Evolutionary conservation across 2,113 vertebrate species (phyloP).

Genomic region (Xerus inauris): DNA sequence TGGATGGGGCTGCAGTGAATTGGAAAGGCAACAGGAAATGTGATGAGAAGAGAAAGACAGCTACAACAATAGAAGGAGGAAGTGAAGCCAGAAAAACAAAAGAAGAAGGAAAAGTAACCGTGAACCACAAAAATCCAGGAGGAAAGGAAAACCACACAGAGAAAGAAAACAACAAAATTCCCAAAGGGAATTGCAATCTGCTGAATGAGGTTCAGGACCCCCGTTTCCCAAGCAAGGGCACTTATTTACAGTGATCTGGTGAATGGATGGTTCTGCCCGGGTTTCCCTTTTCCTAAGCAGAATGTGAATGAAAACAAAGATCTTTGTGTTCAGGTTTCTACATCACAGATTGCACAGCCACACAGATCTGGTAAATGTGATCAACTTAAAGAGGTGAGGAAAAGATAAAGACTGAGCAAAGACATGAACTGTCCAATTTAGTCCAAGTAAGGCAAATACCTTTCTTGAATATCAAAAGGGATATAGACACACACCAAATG

Average conservation of each 20-base stretch:
- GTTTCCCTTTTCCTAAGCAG: not conserved
- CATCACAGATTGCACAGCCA: not conserved
- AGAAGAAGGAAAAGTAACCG: conserved; percentile 69
- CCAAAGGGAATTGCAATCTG: not conserved
- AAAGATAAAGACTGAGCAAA: not conserved
- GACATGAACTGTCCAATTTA: not conserved
- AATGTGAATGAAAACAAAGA: conserved; percentile 7
- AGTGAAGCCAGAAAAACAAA: conserved; percentile 73
- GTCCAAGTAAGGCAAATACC: not conserved
- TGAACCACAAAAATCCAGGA: conserved; percentile 20
- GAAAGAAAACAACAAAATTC: not conserved
- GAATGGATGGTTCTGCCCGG: not conserved
- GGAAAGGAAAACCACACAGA: conserved; percentile 32
- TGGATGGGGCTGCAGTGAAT: conserved; percentile 53
- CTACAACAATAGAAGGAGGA: conserved; percentile 79
- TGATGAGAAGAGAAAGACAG: conserved; percentile 75
- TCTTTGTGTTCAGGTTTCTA: not conserved
- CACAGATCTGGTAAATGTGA: not conserved
- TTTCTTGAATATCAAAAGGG: conserved; percentile 40
- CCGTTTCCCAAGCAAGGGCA: not conserved
- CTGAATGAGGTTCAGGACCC: not conserved
- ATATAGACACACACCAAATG: not conserved
- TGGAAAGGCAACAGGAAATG: conserved; percentile 78
- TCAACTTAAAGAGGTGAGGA: not conserved
- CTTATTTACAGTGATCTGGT: not conserved